Base-by-base conservation (phyloP, 2,888 invertebrate genomes). In the Temnothorax unifasciatus region DNA sequence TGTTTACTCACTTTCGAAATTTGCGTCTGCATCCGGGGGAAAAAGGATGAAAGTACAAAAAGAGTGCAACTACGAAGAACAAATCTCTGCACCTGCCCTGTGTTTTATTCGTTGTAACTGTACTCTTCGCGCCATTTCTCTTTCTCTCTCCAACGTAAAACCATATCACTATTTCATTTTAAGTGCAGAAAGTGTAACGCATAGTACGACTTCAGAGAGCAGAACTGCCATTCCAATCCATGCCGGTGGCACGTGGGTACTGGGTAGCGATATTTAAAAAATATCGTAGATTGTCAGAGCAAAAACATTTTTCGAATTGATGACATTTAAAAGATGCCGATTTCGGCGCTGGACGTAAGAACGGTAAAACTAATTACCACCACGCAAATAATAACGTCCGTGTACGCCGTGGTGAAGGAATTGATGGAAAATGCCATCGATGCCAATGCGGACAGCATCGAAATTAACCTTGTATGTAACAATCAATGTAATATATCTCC, bases 361-460 rank as follows among this genome's bases (percentile, higher is more conserved):
- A 96, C 96, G 0, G 92, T 95, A 1, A 95, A 95, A 88, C 91
- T 96, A 15, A 93, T 96, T 69, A 95, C 95, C 21, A 96, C 96
- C 76, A 93, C 95, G 3, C 96, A 96, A 92, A 95, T 96, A 34
- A 96, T 96, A 84, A 96, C 96, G 4, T 96, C 96, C 18, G 95
- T 95, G 6, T 95, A 94, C 15, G 95, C 95, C 83, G 96, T 96
- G 15, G 96, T 97, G 0, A 97, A 97, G 92, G 97, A 97, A 94
- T 94, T 97, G 21, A 94, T 97, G 13, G 97, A 97, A 94, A 97
- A 97, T 95, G 95, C 97, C 25, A 92, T 97, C 41, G 97, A 97
- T 94, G 97, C 97, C n/a, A 95, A 95, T 54, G 96, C 97, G 0
- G 95, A 95, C 25, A 95, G 93, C 88, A 95, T 97, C 71, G 96